These are phyloP conservation scores for Caenorhabditis wallacei DNA, from an alignment of 2,888 invertebrate species.

Conservation along the genomic window DNA sequence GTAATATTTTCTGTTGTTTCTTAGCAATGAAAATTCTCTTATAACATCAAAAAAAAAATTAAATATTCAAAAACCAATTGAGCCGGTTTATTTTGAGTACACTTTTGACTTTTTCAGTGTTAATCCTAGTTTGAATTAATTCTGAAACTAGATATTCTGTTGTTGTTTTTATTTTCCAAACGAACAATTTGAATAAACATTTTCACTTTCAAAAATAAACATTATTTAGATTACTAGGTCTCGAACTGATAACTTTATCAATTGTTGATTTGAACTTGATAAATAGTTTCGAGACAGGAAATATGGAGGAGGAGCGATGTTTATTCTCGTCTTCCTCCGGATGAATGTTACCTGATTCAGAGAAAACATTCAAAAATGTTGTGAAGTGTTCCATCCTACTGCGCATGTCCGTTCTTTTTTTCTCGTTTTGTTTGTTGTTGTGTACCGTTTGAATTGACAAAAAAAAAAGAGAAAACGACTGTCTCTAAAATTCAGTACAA, in stretches of 20 bases:
- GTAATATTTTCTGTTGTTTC: not conserved
- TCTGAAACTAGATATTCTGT: conserved; percentile 16
- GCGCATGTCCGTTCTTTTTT: conserved; percentile 56
- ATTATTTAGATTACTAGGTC: not conserved
- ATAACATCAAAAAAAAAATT: too few relatives aligned
- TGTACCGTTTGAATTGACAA: conserved; percentile 52
- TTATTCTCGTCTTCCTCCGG: conserved; percentile 18
- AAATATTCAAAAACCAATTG: not conserved
- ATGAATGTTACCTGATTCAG: conserved; percentile 30
- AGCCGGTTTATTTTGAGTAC: not conserved
- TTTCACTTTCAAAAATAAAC: conserved; percentile 18
- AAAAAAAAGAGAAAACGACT: conserved; percentile 32
- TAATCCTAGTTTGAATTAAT: conserved; percentile 13
- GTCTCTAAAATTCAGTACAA: conserved; percentile 59
- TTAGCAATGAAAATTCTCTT: not conserved
- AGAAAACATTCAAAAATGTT: conserved; percentile 37
- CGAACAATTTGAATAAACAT: conserved; percentile 10
- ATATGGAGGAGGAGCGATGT: not conserved
- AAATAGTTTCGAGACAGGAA: conserved; percentile 29
- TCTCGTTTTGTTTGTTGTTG: conserved; percentile 59
- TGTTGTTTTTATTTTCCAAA: conserved; percentile 34
- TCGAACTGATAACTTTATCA: conserved; percentile 30
- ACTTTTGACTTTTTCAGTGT: not conserved
- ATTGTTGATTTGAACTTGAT: not conserved
- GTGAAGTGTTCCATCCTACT: conserved; percentile 57